These are phyloP conservation scores for Alloplasta piceator DNA, from an alignment of 2,888 invertebrate species.

Conservation along the genomic window DNA sequence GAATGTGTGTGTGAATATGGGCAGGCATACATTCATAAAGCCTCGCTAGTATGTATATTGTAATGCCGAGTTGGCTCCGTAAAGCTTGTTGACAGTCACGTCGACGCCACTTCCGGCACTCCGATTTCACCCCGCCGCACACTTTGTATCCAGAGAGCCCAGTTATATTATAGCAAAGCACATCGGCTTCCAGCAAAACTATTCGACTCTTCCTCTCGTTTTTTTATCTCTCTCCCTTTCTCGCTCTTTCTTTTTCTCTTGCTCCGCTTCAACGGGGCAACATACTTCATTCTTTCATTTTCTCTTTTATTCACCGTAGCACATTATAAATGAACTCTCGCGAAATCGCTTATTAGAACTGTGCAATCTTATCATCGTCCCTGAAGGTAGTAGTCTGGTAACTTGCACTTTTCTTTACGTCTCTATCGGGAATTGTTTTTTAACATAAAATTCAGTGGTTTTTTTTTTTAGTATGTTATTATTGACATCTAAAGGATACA, in stretches of 20 bases:
- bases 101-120: slow-evolving; percentile 73
- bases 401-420: slow-evolving; percentile 23
- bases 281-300: slow-evolving; percentile 30
- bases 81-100: slow-evolving; percentile 70
- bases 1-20: background rate
- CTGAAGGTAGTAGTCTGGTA: slow-evolving; percentile 5
- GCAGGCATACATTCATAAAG: background rate
- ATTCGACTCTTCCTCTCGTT: slow-evolving; percentile 30
- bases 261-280: slow-evolving; percentile 19
- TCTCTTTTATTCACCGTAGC: slow-evolving; percentile 25
- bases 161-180: background rate
- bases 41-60: slow-evolving; percentile 32
- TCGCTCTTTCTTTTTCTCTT: slow-evolving; percentile 17
- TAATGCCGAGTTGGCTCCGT: slow-evolving; percentile 52
- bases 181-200: slow-evolving; percentile 61
- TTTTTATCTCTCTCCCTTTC: slow-evolving; percentile 20
- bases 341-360: slow-evolving; percentile 40
- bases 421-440: no score
- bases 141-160: slow-evolving; percentile 36
- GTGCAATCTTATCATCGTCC: slow-evolving; percentile 49
- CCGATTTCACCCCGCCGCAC: slow-evolving; percentile 70
- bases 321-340: slow-evolving; percentile 36
- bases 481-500: no score
- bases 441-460: no score
- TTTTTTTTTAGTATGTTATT: no score